Evolutionary conservation across 2,113 vertebrate genomes (phyloP), one percentile per base, ranked within the genome.

Genomic region (Misgurnus mizolepis): DNA sequence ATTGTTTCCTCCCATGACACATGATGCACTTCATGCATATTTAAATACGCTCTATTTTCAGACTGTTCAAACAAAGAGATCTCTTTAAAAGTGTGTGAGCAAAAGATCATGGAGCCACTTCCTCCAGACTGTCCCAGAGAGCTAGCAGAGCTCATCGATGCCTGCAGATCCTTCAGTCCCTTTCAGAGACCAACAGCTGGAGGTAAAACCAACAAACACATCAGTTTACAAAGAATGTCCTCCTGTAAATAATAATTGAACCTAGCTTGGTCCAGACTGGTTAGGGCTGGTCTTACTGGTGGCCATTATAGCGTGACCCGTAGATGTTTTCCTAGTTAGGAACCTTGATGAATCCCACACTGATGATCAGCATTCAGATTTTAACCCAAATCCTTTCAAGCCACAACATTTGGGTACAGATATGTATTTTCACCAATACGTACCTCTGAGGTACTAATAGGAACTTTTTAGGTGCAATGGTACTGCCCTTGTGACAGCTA

Each of bases 121-220:
- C 90, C 89, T 4, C 40, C 87, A 0, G 92, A 93, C 2, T 97
- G 95, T 70, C 94, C 94, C 0, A 0, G 15, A 14, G 11, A 47
- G 0, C 86, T 98, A 39, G 15, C 0, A 77, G 67, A 82, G 3
- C 18, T 96, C 82, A 94, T 95, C 58, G 47, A 92, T 0, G 82
- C 74, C 34, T 95, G 95, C 67, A 86, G 85, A 10, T 89, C 87
- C 41, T 90, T 87, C 0, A 90, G 95, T 0, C 85, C 90, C 17
- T 93, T 91, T 34, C 14, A 74, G 0, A 92, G 95, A 53, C 96
- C 94, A 7, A 92, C 90, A 60, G 90, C 94, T 0, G 92, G 94
- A 86, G 93, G 94, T 94, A 84, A 68, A 17, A 60, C 8, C 53
- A 40, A 17, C 6, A 43, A 17, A 69, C 64, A 62, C 11, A 40